phyloP scores from a whole-genome alignment of 2,888 invertebrate genomes.

The Gibbula magus region DNA sequence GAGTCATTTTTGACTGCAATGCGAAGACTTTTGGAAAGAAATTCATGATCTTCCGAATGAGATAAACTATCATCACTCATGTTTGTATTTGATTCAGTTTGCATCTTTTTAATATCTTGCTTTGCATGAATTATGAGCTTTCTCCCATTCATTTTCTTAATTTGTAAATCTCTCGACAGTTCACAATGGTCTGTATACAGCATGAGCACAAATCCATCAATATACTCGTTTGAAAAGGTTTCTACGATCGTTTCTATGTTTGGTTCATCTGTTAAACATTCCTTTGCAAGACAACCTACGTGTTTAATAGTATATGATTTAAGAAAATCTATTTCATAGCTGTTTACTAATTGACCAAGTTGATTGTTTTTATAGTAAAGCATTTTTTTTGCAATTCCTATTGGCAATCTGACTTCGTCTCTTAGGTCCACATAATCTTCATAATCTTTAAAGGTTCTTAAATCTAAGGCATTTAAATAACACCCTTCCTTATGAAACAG shows the following conservation, averaged over 20 bases:
- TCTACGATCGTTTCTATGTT: background rate
- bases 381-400: background rate
- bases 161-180: background rate
- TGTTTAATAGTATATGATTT: background rate
- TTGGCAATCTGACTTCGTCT: background rate
- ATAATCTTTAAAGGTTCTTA: background rate
- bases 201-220: background rate
- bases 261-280: background rate
- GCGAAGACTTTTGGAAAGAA: background rate
- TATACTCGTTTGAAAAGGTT: background rate
- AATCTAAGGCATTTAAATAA: background rate
- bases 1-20: background rate
- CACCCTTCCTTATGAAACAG: background rate
- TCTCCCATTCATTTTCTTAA: background rate
- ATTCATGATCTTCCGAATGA: background rate
- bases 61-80: background rate
- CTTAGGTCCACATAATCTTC: background rate
- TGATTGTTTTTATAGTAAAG: background rate
- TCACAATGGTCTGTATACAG: background rate
- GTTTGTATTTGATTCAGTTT: background rate
- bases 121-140: background rate
- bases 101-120: no score
- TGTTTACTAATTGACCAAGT: background rate
- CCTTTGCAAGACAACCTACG: background rate
- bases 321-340: background rate